Evolutionary conservation across 2,888 invertebrate species (phyloP).

Genomic region (Silvanus unidentatus): DNA sequence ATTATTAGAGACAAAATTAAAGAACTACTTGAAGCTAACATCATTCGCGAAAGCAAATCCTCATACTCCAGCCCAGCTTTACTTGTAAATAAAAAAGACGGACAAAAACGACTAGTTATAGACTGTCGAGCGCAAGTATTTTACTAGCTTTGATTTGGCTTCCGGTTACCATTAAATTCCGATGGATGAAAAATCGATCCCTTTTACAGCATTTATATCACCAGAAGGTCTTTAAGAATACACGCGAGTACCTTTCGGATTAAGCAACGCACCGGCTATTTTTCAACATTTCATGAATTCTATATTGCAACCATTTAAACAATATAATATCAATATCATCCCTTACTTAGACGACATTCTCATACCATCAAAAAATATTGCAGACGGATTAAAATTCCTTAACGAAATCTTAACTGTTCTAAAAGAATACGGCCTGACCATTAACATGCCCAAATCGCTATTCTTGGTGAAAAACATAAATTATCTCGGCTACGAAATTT

Average conservation of each 20-base stretch:
- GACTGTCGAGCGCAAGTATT: conserved; percentile 17
- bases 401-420: not conserved
- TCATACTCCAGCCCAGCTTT: conserved; percentile 12
- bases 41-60: conserved; percentile 13
- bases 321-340: not conserved
- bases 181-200: conserved; percentile 13
- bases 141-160: conserved; percentile 25
- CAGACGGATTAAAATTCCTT: conserved; percentile 2
- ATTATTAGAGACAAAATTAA: conserved; percentile 7
- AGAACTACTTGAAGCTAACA: conserved; percentile 10
- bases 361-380: conserved; percentile 8
- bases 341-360: conserved; percentile 15
- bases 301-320: conserved; percentile 10
- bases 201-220: conserved; percentile 17
- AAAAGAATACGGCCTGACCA: not conserved
- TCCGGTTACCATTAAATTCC: conserved; percentile 31
- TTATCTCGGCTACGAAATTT: not conserved
- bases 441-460: conserved; percentile 4
- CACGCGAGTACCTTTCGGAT: conserved; percentile 6
- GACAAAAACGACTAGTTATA: conserved; percentile 12
- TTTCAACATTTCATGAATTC: conserved; percentile 16
- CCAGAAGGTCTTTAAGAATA: conserved; percentile 21
- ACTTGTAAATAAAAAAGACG: conserved; percentile 12
- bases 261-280: conserved; percentile 11
- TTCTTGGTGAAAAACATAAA: conserved; percentile 2